phyloP scores from a whole-genome alignment of 2,797 vertebrate species.

The Danio kyathit region DNA sequence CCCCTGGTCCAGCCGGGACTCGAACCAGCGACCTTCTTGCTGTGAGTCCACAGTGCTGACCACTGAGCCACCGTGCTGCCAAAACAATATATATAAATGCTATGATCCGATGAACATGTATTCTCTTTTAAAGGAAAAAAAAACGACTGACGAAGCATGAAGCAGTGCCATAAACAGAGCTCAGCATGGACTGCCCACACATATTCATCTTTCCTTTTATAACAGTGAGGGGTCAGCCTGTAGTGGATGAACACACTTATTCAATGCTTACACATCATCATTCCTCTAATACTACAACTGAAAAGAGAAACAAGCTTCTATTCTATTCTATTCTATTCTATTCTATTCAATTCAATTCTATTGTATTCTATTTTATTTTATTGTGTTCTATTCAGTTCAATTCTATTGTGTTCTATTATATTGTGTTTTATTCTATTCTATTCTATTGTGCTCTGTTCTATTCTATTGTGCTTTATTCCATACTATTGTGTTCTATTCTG shows the following conservation, averaged over 20 bases:
- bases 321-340: background rate
- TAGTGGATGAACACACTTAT: background rate
- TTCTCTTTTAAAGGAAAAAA: background rate
- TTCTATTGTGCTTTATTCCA: too few species aligned
- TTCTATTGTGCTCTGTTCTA: too few species aligned
- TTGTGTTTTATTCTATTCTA: too few species aligned
- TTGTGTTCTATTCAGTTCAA: too few species aligned
- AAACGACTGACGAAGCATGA: constrained; percentile 16
- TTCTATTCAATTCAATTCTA: background rate
- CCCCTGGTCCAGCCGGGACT: too few species aligned
- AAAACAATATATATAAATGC: background rate
- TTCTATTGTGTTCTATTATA: too few species aligned
- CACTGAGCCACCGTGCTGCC: too few species aligned
- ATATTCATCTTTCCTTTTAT: constrained; percentile 9
- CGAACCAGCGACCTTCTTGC: too few species aligned
- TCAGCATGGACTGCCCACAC: background rate
- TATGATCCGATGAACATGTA: background rate
- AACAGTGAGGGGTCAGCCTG: background rate
- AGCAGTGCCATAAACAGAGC: constrained; percentile 5
- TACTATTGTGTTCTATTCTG: too few species aligned
- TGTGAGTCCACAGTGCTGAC: too few species aligned
- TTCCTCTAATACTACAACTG: background rate
- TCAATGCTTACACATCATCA: background rate
- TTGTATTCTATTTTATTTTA: too few species aligned
- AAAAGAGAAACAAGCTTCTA: background rate